Evolutionary conservation across 2,888 invertebrate genomes (phyloP), one percentile per base, ranked within the genome.

Genomic region (Epicampocera succincta): DNA sequence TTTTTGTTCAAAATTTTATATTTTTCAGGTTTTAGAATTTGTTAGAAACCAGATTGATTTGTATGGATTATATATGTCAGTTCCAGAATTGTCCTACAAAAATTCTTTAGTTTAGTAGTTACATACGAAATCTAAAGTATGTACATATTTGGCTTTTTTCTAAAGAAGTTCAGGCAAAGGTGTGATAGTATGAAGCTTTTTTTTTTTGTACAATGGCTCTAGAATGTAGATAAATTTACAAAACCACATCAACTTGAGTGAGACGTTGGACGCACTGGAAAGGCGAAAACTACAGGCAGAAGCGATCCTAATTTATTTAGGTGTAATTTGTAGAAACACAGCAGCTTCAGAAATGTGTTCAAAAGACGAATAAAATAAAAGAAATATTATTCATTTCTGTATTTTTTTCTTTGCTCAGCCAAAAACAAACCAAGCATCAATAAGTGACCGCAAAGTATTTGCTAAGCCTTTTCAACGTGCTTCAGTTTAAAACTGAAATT

Each of bases 401-500:
- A n/a, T n/a, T n/a, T n/a, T n/a, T n/a, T n/a, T n/a, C n/a, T n/a
- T n/a, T n/a, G n/a, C 50, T 33, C 44, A 61, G 61, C 74, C 56
- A 66, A 50, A 48, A 40, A 19, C 25, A 54, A 29, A 63, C 25
- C 25, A 69, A 74, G 13, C 68, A 52, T 12, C 71, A 60, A 66
- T 74, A 46, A 38, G 11, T 56, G 52, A 78, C 81, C 81, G 38
- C 81, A 82, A 74, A 17, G 44, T 77, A 33, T 44, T 52, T 56
- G 40, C 19, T 25, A 65, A 13, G 25, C 13, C 38, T 65, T 56
- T 50, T 56, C 19, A n/a, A n/a, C 15, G 66, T 65, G 9, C n/a
- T 50, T 60, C 21, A 19, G 48, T 54, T 40, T 2, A 46, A 76
- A 65, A 66, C 11, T 74, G 81, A 82, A 78, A 82, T 78, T 78